Conservation (phyloP, 2,797 vertebrate genomes). For the Cephalopachus bancanus region DNA sequence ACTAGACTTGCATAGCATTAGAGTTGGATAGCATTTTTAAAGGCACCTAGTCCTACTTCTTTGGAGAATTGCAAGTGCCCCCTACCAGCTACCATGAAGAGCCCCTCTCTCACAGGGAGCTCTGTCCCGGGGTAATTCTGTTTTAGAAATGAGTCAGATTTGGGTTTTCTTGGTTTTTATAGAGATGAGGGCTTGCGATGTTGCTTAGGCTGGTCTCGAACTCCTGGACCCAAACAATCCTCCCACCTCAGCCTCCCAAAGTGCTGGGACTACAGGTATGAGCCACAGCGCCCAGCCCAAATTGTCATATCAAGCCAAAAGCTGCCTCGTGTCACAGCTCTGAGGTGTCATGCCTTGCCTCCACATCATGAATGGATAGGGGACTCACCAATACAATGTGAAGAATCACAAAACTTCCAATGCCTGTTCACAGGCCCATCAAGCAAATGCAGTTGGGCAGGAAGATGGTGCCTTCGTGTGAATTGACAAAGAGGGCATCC, state of each 20-base stretch:
- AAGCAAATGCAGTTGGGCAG: background rate
- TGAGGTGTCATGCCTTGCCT: background rate
- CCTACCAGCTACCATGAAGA: background rate
- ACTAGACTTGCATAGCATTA: slow-evolving; percentile 34
- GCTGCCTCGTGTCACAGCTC: background rate
- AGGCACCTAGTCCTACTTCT: slow-evolving; percentile 47
- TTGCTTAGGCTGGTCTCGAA: no score
- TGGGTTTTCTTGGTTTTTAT: no score
- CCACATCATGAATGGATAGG: background rate
- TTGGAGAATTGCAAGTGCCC: background rate
- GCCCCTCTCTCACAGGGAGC: background rate
- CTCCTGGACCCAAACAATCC: no score
- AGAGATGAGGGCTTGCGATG: no score
- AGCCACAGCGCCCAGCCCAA: no score
- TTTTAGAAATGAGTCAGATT: background rate
- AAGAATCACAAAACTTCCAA: background rate
- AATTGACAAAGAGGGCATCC: background rate
- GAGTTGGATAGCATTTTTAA: slow-evolving; percentile 54
- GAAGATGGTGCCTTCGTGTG: background rate
- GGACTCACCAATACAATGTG: background rate
- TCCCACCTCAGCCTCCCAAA: no score
- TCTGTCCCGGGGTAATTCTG: background rate
- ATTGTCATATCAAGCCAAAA: slow-evolving; percentile 22
- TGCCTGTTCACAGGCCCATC: background rate
- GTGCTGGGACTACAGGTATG: no score